Evolutionary conservation across 2,888 invertebrate species (phyloP).

Genomic region (Cheilosia soror): DNA sequence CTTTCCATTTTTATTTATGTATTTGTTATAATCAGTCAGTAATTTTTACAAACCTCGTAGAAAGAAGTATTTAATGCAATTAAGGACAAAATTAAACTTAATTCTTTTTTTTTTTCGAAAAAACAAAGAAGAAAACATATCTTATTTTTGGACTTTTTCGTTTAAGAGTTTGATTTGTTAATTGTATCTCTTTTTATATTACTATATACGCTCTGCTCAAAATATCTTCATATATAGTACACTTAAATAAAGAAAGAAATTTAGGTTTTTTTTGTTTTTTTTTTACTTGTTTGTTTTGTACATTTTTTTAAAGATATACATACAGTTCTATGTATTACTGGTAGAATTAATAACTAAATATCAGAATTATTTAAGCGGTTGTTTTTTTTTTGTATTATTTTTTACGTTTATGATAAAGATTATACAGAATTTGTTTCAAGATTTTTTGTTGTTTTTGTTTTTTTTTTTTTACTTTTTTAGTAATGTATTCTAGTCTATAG

Average conservation of each 20-base stretch:
- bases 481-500: constrained; percentile 36
- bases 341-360: constrained; percentile 69
- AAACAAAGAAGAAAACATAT: constrained; percentile 22
- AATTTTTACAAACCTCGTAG: constrained; percentile 58
- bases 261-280: constrained; percentile 63
- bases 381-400: constrained; percentile 48
- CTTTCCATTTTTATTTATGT: constrained; percentile 46
- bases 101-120: constrained; percentile 11
- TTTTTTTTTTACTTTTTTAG: constrained; percentile 36
- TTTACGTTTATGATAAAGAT: constrained; percentile 56
- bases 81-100: constrained; percentile 21
- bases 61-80: constrained; percentile 59
- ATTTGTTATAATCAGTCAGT: constrained; percentile 56
- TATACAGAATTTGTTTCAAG: constrained; percentile 48
- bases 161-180: constrained; percentile 58
- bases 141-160: constrained; percentile 54
- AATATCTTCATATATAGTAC: constrained; percentile 76
- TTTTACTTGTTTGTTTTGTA: constrained; percentile 76
- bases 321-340: constrained; percentile 75
- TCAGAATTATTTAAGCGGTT: constrained; percentile 61
- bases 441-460: too few species aligned
- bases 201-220: constrained; percentile 77
- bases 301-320: constrained; percentile 78
- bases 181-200: constrained; percentile 74
- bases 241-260: constrained; percentile 66